These are phyloP conservation scores for Diachrysia chrysitis DNA, from an alignment of 2,888 invertebrate genomes.

Conservation along the genomic window DNA sequence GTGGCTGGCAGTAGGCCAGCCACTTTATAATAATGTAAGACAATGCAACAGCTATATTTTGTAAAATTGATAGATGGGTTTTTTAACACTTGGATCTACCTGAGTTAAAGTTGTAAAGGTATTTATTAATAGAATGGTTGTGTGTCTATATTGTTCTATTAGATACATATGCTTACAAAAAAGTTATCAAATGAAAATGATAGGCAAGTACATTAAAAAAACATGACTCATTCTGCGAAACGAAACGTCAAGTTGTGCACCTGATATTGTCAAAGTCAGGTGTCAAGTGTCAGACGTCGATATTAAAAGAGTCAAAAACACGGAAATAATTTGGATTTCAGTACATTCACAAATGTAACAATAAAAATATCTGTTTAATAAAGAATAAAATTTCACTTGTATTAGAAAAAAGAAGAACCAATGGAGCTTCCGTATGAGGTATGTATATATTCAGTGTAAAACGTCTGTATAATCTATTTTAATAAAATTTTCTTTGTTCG, in stretches of 20 bases:
- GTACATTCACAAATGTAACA: conserved; percentile 15
- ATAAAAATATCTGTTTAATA: conserved; percentile 2
- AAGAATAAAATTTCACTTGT: conserved; percentile 18
- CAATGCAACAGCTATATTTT: too few relatives aligned
- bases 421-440: conserved; percentile 85
- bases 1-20: too few relatives aligned
- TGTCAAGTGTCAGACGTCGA: conserved; percentile 31
- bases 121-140: too few relatives aligned
- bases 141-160: too few relatives aligned
- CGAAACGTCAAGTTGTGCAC: neutral
- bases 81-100: too few relatives aligned
- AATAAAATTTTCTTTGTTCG: conserved; percentile 71
- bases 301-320: conserved; percentile 41
- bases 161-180: too few relatives aligned
- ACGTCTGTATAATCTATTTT: conserved; percentile 35
- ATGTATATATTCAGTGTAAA: conserved; percentile 35
- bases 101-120: too few relatives aligned
- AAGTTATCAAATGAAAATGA: too few relatives aligned
- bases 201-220: too few relatives aligned
- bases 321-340: conserved; percentile 26
- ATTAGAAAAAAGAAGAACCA: conserved; percentile 32
- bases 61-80: too few relatives aligned
- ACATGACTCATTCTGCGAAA: neutral
- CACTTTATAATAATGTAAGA: too few relatives aligned
- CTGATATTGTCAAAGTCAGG: neutral